Conservation (phyloP, 2,888 invertebrate species). For the Aphodius granarius region DNA sequence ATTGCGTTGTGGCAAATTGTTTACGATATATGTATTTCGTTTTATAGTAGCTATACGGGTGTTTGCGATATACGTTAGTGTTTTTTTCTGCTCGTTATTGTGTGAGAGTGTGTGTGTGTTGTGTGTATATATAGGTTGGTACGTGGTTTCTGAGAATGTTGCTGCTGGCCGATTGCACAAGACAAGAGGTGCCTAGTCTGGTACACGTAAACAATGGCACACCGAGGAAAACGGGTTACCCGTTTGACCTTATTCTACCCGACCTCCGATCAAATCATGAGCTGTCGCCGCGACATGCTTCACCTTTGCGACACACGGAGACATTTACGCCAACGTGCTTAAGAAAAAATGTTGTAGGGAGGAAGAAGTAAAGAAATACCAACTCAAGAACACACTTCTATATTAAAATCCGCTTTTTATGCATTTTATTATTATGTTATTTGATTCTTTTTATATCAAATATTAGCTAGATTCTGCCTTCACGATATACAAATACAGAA, state of each 20-base stretch:
- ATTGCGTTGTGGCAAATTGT: not conserved
- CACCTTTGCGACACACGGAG: slow-evolving; percentile 32
- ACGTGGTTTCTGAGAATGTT: slow-evolving; percentile 45
- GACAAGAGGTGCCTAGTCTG: slow-evolving; percentile 31
- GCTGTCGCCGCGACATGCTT: slow-evolving; percentile 35
- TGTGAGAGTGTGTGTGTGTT: not conserved
- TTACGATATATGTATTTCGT: not conserved
- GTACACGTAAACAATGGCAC: slow-evolving; percentile 47
- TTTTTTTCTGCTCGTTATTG: not conserved
- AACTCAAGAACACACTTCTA: not conserved
- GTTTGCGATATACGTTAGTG: not conserved
- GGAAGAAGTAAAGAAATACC: not conserved
- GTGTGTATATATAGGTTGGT: slow-evolving; percentile 11
- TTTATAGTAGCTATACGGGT: not conserved
- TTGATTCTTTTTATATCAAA: no score
- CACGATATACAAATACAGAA: no score
- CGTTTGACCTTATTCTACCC: slow-evolving; percentile 52
- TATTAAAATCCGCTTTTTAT: not conserved
- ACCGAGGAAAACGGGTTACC: slow-evolving; percentile 53
- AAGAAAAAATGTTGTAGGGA: not conserved
- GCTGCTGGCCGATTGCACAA: slow-evolving; percentile 42
- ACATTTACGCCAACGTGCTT: slow-evolving; percentile 16
- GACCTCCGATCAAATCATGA: slow-evolving; percentile 51
- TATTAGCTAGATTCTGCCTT: no score
- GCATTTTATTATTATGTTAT: not conserved